Base-by-base conservation (phyloP, 2,797 vertebrate genomes). In the Lepilemur septentrionalis region DNA sequence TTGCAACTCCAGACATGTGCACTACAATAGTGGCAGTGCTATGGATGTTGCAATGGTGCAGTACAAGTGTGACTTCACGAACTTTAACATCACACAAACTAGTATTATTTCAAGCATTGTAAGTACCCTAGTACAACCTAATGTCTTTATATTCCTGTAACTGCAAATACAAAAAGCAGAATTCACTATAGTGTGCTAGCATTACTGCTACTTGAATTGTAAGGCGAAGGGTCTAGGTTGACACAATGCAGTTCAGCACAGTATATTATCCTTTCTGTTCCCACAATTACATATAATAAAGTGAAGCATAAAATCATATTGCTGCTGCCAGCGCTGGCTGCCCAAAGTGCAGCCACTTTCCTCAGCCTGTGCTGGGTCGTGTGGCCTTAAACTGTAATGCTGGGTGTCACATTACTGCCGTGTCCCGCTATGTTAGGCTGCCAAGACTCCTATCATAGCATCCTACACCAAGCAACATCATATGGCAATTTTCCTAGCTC, bases 21-120 rank as follows among this genome's bases (percentile, higher is more conserved):
- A 2, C 48, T 25, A 7, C 35, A 12, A 35, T 18, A 46, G 2
- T 2, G 14, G 13, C n/a, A 3, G 10, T 43, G 18, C 52, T 61
- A 0, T 35, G 30, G 0, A 1, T 43, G 12, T 4, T 0, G 23
- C 25, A 57, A 30, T 4, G 8, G 7, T 15, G 0, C 7, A 28
- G 7, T 13, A 7, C 13, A 46, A 38, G 28, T 7, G 20, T 13
- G 17, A 50, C 41, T 20, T 2, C 5, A 4, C 6, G 18, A 17
- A 48, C 78, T 67, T 70, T 15, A 59, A 18, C 32, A 12, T 43
- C 35, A 20, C 1, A 63, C 28, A 25, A 17, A 30, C 55, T 23
- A 32, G 59, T 61, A 17, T 50, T 43, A 28, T 72, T 70, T 43
- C 57, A 82, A 38, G 43, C 4, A 22, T 25, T 32, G 4, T 11